Evolutionary conservation across 2,888 invertebrate species (phyloP), one percentile per base, ranked within the genome.

Genomic region (Volucella inflata): DNA sequence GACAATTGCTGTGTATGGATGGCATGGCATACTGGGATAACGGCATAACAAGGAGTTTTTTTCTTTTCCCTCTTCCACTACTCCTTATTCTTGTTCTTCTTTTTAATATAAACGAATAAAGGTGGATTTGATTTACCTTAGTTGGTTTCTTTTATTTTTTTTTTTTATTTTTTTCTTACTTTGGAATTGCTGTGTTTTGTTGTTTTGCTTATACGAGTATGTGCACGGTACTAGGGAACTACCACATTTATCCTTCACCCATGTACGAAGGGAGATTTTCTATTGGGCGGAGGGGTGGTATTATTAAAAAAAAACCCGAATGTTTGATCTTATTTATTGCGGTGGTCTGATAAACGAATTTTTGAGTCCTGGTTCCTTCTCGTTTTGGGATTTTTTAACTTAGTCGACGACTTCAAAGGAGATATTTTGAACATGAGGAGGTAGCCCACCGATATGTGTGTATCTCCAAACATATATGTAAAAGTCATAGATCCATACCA

Each of bases 71-170:
- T 60, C 60, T 51, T 51, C 53, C 2, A 2, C 21, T 2, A 2
- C 21, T 21, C 2, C 21, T 21, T 21, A 21, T 21, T 21, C 21
- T 21, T 21, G 4, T 21, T 21, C 30, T 30, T 59, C 64, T 71
- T 82, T 72, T 84, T 76, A 75, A 79, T 80, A 75, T 80, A 80
- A 85, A 85, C 80, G 76, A 72, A 85, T 80, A 85, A 85, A 85
- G 85, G 85, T 85, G 85, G 67, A 81, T 80, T 85, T 85, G 81
- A 81, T 85, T 85, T 85, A 85, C 85, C 71, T 80, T 85, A 80
- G 70, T 76, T 85, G 75, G 74, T 70, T 76, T 76, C 53, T 70
- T 64, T 68, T 59, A 36, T 70, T 84, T 67, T 57, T 76, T 76
- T 64, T 65, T 70, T 51, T 12, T 2, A 12, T 51, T 76, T 64